Evolutionary conservation across 2,113 vertebrate species (phyloP).

Genomic region (Plotosus lineatus): DNA sequence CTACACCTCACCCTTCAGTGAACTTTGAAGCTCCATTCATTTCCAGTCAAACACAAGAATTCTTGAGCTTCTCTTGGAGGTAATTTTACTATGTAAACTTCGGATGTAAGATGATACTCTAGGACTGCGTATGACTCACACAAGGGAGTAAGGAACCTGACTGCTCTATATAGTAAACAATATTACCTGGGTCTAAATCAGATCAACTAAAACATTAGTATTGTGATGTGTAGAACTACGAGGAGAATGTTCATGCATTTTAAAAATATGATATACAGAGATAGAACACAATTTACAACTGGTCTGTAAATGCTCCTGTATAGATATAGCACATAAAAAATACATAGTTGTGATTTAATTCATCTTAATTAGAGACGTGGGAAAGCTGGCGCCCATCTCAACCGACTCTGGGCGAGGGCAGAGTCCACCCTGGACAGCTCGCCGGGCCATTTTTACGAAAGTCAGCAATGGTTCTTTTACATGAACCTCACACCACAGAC

Average conservation of each 20-base stretch:
- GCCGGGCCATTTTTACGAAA: no score
- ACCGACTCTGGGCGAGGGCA: no score
- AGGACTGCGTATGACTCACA: background rate
- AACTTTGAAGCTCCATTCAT: background rate
- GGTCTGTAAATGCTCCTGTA: background rate
- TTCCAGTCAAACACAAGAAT: background rate
- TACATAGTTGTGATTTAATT: no score
- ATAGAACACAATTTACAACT: background rate
- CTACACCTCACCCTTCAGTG: background rate
- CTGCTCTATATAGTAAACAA: background rate
- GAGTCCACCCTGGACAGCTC: no score
- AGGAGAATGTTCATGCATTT: background rate
- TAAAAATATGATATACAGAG: background rate
- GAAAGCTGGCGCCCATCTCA: no score
- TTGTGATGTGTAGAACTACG: background rate
- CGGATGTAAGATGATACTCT: background rate
- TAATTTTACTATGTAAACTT: constrained; percentile 12
- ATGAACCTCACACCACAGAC: no score
- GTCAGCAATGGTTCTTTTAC: no score
- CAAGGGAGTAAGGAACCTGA: background rate
- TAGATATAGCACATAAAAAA: background rate
- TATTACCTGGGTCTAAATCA: background rate
- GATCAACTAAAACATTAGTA: background rate
- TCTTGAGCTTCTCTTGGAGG: background rate
- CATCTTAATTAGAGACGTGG: no score